phyloP scores from a whole-genome alignment of 2,888 invertebrate genomes.

The Lamellibrachia columna region DNA sequence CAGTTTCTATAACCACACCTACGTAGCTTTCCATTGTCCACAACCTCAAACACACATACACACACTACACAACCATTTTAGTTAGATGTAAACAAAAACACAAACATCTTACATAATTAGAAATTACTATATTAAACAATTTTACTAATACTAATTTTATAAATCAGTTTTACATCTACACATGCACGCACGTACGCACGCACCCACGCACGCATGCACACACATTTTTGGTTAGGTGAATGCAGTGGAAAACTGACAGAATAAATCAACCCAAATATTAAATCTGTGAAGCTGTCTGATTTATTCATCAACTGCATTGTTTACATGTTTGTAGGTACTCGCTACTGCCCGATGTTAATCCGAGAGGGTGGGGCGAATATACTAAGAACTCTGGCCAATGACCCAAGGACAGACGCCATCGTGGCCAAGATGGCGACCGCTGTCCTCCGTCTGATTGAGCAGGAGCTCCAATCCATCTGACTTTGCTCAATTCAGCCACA shows the following conservation, averaged over 20 bases:
- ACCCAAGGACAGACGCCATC: neutral
- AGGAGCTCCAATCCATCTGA: neutral
- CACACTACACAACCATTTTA: too few species aligned
- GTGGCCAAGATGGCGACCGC: slow-evolving; percentile 20
- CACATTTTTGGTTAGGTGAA: too few species aligned
- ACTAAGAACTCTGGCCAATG: slow-evolving; percentile 54
- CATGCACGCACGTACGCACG: neutral
- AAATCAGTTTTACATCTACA: neutral
- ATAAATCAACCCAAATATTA: neutral
- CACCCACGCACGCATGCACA: neutral
- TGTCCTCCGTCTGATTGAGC: neutral
- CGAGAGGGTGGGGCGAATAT: slow-evolving; percentile 72
- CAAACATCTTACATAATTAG: too few species aligned
- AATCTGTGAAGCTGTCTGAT: neutral
- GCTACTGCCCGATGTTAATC: slow-evolving; percentile 75
- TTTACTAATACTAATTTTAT: neutral
- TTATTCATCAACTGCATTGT: neutral
- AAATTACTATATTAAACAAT: too few species aligned
- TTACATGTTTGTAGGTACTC: slow-evolving; percentile 70
- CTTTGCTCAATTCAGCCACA: neutral
- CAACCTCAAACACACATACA: neutral
- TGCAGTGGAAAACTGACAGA: neutral
- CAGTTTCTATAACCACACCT: neutral
- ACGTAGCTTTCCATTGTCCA: neutral
- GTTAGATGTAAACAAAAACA: too few species aligned